A percentile compares a stretch with the other conserved stretches of the same genome.
These are phyloP conservation scores for Gallinago media DNA, from an alignment of 2,113 vertebrate genomes.

Conservation along the genomic window DNA sequence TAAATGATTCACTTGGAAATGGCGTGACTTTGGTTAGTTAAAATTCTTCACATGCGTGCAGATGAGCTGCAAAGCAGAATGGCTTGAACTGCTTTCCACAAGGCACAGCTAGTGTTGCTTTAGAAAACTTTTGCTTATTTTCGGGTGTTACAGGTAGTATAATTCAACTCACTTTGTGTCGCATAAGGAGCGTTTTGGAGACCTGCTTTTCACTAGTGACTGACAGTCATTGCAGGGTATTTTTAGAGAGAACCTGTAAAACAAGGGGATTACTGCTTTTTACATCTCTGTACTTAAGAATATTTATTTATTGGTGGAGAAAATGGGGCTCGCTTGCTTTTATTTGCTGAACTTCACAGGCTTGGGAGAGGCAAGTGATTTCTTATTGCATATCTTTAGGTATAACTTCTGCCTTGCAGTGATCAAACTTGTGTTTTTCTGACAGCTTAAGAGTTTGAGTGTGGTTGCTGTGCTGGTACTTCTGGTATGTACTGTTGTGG, in stretches of 20 bases:
- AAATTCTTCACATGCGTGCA: not conserved
- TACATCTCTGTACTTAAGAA: not conserved
- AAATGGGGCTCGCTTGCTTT: not conserved
- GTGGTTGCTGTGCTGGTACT: not conserved
- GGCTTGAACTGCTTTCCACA: not conserved
- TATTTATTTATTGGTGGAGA: not conserved
- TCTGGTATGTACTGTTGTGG: not conserved
- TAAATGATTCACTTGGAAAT: not conserved
- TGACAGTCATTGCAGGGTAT: not conserved
- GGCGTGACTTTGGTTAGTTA: not conserved
- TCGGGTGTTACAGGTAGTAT: not conserved
- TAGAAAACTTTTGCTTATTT: not conserved
- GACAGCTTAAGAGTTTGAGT: not conserved
- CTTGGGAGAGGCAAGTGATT: not conserved
- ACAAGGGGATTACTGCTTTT: not conserved
- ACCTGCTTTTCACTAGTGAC: not conserved
- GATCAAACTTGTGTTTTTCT: not conserved
- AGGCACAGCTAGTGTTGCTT: not conserved
- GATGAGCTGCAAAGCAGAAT: not conserved
- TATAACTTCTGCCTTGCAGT: not conserved
- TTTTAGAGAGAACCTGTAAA: not conserved
- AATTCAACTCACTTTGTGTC: not conserved
- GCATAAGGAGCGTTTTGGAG: not conserved
- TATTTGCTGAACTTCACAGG: not conserved
- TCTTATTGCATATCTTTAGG: not conserved